phyloP scores from a whole-genome alignment of 2,113 vertebrate genomes.

The Erythrolamprus reginae region DNA sequence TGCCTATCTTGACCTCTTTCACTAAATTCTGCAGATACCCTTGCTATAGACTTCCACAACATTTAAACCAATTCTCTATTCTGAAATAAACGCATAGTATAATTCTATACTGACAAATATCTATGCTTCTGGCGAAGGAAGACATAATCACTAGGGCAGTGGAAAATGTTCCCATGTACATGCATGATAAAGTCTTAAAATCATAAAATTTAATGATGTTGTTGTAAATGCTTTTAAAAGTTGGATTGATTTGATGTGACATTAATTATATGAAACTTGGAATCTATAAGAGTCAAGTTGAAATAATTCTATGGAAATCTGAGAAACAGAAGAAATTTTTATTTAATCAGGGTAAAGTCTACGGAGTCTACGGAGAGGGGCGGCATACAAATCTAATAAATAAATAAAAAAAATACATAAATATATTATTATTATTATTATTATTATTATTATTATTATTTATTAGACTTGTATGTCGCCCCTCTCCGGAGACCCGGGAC shows the following conservation, averaged over 20 bases:
- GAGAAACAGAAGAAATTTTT: slow-evolving; percentile 40
- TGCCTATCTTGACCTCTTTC: background rate
- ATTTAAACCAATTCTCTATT: background rate
- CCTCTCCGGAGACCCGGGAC: too few relatives aligned
- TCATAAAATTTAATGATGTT: background rate
- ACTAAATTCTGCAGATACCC: background rate
- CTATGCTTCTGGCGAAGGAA: background rate
- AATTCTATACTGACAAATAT: background rate
- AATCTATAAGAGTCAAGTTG: background rate
- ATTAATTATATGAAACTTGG: slow-evolving; percentile 28
- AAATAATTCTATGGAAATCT: slow-evolving; percentile 40
- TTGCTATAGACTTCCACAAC: background rate
- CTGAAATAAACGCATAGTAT: background rate
- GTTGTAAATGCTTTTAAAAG: slow-evolving; percentile 21
- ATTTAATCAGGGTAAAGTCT: slow-evolving; percentile 22
- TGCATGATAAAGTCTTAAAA: slow-evolving; percentile 17
- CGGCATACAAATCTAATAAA: too few relatives aligned
- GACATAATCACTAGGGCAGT: background rate
- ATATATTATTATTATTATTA: too few relatives aligned
- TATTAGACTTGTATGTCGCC: too few relatives aligned
- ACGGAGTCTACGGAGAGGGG: too few relatives aligned
- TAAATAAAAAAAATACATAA: too few relatives aligned
- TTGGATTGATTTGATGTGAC: background rate
- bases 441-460: too few relatives aligned
- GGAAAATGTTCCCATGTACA: background rate